These are phyloP conservation scores for Hydrochoerus hydrochaeris DNA, from an alignment of 2,113 vertebrate genomes.

Conservation along the genomic window DNA sequence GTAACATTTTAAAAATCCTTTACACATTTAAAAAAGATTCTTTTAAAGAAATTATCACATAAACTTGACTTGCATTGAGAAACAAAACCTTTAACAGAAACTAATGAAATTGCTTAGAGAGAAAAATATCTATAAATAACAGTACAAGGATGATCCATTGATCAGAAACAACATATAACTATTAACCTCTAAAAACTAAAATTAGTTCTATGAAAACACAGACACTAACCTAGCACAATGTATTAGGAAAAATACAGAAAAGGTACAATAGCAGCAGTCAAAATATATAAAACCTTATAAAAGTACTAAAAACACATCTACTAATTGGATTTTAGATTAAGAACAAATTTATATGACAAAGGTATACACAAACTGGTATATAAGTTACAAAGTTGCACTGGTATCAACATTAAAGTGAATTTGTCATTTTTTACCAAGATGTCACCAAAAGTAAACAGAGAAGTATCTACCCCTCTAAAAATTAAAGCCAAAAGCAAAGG, in stretches of 20 bases:
- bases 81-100: conserved; percentile 32
- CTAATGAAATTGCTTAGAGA: neutral
- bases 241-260: neutral
- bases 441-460: neutral
- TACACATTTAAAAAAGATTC: neutral
- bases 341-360: conserved; percentile 21
- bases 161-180: neutral
- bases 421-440: neutral
- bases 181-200: neutral
- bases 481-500: neutral
- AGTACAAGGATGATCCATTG: neutral
- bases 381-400: neutral
- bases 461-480: neutral
- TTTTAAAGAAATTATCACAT: conserved; percentile 27
- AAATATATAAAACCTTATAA: neutral
- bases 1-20: neutral
- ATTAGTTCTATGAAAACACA: neutral
- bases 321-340: neutral
- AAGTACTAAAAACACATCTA: neutral
- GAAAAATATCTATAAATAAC: neutral
- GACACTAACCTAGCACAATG: neutral
- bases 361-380: neutral
- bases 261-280: neutral
- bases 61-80: conserved; percentile 35
- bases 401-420: neutral